Percentiles rank a stretch among this genome's conserved stretches.
Conservation (phyloP, 1,140 invertebrate genomes). For the Magallana ariakensis region DNA sequence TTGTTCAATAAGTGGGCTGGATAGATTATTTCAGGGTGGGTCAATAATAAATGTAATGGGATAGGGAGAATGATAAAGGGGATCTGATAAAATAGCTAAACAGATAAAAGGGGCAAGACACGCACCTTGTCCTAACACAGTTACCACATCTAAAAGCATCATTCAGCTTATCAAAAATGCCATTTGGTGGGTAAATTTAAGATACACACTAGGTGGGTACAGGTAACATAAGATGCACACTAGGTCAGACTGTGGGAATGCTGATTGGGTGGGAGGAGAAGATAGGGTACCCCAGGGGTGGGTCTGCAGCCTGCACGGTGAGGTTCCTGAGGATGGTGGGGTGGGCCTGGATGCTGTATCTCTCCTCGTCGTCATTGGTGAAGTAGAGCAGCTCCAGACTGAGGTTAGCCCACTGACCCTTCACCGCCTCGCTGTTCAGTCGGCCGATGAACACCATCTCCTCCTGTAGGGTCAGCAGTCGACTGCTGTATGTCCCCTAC, state of each 20-base stretch:
- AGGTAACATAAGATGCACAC: neutral
- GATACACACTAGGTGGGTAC: neutral
- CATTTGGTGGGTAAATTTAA: neutral
- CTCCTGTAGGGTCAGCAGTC: constrained; percentile 78
- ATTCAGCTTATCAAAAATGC: neutral
- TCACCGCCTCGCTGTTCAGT: constrained; percentile 79
- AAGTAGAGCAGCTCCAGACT: constrained; percentile 82
- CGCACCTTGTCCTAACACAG: too few relatives aligned
- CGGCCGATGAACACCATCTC: constrained; percentile 78
- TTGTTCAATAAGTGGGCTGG: too few relatives aligned
- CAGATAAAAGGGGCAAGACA: too few relatives aligned
- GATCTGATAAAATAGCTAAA: too few relatives aligned
- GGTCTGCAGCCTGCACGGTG: constrained; percentile 82
- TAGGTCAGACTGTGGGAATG: constrained; percentile 62
- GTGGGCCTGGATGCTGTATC: constrained; percentile 83
- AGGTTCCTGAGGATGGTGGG: constrained; percentile 81
- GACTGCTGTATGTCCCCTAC: constrained; percentile 79
- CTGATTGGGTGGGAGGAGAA: constrained; percentile 78
- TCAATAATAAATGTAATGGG: too few relatives aligned
- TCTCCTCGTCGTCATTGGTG: constrained; percentile 83
- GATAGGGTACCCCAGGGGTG: constrained; percentile 82
- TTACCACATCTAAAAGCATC: too few relatives aligned
- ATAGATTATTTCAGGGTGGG: too few relatives aligned
- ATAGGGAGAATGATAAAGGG: too few relatives aligned
- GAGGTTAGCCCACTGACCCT: constrained; percentile 82